These are phyloP conservation scores for Typhlichthys eigenmanni DNA, from an alignment of 2,797 vertebrate species.

Conservation along the genomic window DNA sequence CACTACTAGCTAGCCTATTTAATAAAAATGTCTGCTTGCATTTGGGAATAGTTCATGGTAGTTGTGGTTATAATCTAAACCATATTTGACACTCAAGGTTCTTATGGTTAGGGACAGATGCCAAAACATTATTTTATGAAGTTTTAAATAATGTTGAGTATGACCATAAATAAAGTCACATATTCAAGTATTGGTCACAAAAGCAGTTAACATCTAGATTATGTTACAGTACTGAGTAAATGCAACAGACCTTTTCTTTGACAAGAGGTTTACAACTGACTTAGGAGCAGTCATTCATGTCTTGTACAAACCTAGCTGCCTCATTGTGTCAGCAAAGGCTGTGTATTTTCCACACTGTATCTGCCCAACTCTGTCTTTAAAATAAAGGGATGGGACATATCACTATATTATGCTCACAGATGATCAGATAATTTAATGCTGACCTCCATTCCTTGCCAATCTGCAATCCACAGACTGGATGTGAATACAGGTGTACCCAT, in stretches of 20 bases:
- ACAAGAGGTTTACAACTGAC: constrained; percentile 19
- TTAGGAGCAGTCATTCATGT: not conserved
- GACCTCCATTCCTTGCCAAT: not conserved
- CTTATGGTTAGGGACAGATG: constrained; percentile 23
- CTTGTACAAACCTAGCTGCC: not conserved
- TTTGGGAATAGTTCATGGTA: constrained; percentile 41
- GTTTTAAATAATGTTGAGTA: constrained; percentile 26
- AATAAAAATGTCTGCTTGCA: constrained; percentile 39
- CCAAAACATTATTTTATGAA: constrained; percentile 16
- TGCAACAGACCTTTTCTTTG: constrained; percentile 13
- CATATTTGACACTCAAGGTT: constrained; percentile 46
- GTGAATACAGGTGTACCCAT: too few relatives aligned
- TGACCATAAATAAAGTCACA: constrained; percentile 15
- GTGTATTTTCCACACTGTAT: constrained; percentile 10
- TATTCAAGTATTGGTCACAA: too few relatives aligned
- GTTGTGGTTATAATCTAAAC: constrained; percentile 50
- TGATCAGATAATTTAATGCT: constrained; percentile 24
- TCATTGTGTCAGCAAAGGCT: constrained; percentile 6
- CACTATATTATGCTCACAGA: constrained; percentile 11
- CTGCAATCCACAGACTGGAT: too few relatives aligned
- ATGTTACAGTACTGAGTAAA: constrained; percentile 41
- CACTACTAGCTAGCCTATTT: constrained; percentile 26
- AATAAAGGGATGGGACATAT: constrained; percentile 20
- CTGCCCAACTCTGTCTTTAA: constrained; percentile 15
- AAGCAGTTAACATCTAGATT: constrained; percentile 9